phyloP scores from a whole-genome alignment of 2,797 vertebrate genomes.

The Myotis daubentonii region DNA sequence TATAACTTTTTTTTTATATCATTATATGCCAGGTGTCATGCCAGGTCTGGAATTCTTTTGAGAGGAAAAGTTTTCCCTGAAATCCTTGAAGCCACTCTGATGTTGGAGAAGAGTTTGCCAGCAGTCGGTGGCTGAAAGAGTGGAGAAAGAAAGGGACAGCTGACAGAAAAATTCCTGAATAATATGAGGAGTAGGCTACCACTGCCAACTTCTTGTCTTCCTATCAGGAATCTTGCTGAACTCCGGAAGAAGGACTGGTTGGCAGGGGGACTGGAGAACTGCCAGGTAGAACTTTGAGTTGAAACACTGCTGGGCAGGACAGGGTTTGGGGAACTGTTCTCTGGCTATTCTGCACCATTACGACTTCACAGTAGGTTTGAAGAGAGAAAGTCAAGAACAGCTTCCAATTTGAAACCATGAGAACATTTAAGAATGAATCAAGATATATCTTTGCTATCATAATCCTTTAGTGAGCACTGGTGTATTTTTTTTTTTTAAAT shows the following conservation, averaged over 20 bases:
- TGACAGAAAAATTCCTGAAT: neutral
- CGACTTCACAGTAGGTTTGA: neutral
- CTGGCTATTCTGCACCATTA: neutral
- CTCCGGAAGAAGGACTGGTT: neutral
- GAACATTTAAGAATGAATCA: conserved; percentile 28
- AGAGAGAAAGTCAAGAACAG: neutral
- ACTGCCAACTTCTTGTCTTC: neutral
- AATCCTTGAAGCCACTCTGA: neutral
- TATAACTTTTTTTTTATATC: neutral
- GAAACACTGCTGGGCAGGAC: neutral
- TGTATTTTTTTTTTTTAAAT: neutral
- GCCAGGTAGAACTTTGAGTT: too few relatives aligned
- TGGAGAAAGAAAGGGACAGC: neutral
- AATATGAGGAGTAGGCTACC: neutral
- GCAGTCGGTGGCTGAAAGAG: neutral
- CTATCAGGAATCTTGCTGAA: neutral
- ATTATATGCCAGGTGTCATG: neutral
- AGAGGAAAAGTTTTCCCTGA: neutral
- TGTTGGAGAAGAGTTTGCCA: neutral
- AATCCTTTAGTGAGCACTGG: conserved; percentile 14
- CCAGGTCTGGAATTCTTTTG: neutral
- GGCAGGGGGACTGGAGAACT: neutral
- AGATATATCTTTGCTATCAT: neutral
- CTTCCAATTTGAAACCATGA: conserved; percentile 10
- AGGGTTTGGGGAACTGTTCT: neutral